Percentiles rank a stretch among this genome's conserved stretches.
Evolutionary conservation across 2,888 invertebrate genomes (phyloP).

Genomic region (Callosobruchus maculatus): DNA sequence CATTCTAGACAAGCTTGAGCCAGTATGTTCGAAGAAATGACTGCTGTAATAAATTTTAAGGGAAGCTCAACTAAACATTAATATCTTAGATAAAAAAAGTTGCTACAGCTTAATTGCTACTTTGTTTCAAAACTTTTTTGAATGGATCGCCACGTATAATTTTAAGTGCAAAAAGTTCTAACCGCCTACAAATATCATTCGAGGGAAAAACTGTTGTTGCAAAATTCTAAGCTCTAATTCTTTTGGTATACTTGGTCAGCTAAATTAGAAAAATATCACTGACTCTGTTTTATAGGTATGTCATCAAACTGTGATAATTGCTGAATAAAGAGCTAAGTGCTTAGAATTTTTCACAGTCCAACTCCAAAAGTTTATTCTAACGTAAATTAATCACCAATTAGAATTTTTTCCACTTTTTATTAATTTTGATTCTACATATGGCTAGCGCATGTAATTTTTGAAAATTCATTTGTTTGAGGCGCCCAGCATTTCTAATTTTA

Average conservation of each 20-base stretch:
- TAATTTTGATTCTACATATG: not conserved
- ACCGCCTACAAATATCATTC: not conserved
- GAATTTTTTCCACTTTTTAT: not conserved
- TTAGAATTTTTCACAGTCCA: too few relatives aligned
- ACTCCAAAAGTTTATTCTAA: too few relatives aligned
- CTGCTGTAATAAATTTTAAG: not conserved
- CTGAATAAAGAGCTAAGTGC: too few relatives aligned
- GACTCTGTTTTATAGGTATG: too few relatives aligned
- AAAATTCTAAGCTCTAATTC: too few relatives aligned
- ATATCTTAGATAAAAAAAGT: not conserved
- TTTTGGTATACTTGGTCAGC: too few relatives aligned
- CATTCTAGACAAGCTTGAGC: not conserved
- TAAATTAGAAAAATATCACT: too few relatives aligned
- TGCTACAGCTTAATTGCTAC: not conserved
- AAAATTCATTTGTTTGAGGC: not conserved
- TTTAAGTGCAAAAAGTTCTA: not conserved
- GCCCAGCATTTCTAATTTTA: not conserved
- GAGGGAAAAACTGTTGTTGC: too few relatives aligned
- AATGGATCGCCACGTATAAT: not conserved
- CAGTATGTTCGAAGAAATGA: not conserved
- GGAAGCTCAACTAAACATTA: not conserved
- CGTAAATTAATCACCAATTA: not conserved
- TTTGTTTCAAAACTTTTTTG: not conserved
- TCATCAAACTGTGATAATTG: too few relatives aligned
- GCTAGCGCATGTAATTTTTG: not conserved